Conservation (phyloP, 2,113 vertebrate genomes). For the Epinephelus lanceolatus region DNA sequence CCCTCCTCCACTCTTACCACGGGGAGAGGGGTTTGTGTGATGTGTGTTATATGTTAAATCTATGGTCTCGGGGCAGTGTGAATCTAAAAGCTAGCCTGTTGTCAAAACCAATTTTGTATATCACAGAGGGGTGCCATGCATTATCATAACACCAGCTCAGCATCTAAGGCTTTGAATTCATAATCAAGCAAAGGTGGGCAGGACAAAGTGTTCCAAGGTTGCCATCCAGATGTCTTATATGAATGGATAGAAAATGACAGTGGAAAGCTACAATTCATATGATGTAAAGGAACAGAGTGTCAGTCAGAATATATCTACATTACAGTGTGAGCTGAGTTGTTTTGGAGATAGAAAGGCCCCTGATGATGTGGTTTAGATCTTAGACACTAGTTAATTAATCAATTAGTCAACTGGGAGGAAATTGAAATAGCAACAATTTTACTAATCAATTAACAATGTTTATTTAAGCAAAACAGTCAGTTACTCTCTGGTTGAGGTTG, state of each 20-base stretch:
- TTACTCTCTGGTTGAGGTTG: too few relatives aligned
- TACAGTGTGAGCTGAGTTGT: neutral
- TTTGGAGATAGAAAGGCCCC: neutral
- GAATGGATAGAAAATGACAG: slow-evolving; percentile 30
- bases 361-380: neutral
- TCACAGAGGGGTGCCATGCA: slow-evolving; percentile 71
- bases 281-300: neutral
- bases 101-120: slow-evolving; percentile 81
- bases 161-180: slow-evolving; percentile 73
- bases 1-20: slow-evolving; percentile 29
- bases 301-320: neutral
- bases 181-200: slow-evolving; percentile 71
- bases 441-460: too few relatives aligned
- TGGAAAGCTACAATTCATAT: slow-evolving; percentile 16
- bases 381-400: neutral
- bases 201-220: slow-evolving; percentile 55
- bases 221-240: slow-evolving; percentile 38
- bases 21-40: slow-evolving; percentile 42
- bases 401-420: neutral
- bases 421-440: too few relatives aligned
- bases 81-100: slow-evolving; percentile 71
- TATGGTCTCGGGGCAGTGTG: slow-evolving; percentile 60
- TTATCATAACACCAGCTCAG: slow-evolving; percentile 80
- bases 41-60: slow-evolving; percentile 74
- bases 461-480: neutral